A percentile compares a stretch with the other conserved stretches of the same genome.
These are phyloP conservation scores for Cydia pomonella DNA, from an alignment of 1,140 invertebrate genomes.

Conservation along the genomic window DNA sequence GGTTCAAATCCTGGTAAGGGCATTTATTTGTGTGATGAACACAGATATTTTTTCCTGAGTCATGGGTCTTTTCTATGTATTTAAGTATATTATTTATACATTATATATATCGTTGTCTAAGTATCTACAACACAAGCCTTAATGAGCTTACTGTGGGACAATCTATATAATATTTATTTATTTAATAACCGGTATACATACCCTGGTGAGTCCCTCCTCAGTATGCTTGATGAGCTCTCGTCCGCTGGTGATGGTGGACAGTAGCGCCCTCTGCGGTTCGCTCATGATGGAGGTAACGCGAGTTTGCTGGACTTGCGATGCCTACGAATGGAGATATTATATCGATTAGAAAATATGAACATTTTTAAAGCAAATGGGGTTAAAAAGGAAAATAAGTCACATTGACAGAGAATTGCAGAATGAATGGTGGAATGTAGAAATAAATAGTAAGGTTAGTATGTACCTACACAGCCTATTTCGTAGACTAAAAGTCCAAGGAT, in stretches of 20 bases:
- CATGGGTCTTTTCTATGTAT: too few species aligned
- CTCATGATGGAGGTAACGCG: conserved; percentile 91
- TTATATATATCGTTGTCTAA: too few species aligned
- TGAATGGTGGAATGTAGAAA: background rate
- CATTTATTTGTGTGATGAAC: too few species aligned
- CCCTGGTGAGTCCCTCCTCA: conserved; percentile 88
- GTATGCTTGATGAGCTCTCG: conserved; percentile 93
- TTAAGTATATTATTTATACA: too few species aligned
- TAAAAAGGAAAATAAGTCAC: too few species aligned
- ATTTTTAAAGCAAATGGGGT: too few species aligned
- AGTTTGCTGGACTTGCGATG: conserved; percentile 90
- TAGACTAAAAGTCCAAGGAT: conserved; percentile 51
- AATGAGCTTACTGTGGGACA: too few species aligned
- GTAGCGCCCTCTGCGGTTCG: conserved; percentile 94
- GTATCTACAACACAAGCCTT: too few species aligned
- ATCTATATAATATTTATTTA: too few species aligned
- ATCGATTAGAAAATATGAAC: background rate
- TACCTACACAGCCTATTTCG: conserved; percentile 75
- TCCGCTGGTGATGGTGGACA: conserved; percentile 93
- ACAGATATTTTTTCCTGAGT: too few species aligned
- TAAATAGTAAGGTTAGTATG: conserved; percentile 39
- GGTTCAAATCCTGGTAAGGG: too few species aligned
- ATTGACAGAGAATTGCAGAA: too few species aligned
- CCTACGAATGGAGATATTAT: conserved; percentile 45
- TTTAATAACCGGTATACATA: conserved; percentile 36